Evolutionary conservation across 1,140 invertebrate species (phyloP), one percentile per base, ranked within the genome.

Genomic region (Papilio polytes): DNA sequence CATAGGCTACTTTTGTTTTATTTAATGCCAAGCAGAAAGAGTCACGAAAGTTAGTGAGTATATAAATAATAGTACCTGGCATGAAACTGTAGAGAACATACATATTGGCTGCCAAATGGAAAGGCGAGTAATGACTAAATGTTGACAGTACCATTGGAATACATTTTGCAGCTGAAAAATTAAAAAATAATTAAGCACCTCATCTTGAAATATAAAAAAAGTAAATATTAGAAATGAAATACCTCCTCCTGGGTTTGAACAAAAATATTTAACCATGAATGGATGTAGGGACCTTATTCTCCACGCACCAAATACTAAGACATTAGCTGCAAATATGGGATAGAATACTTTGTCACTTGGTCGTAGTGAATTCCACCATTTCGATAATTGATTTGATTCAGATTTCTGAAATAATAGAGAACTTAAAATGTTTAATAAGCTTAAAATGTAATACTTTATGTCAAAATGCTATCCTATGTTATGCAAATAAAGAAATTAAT

Each of bases 21-120:
- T n/a, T n/a, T n/a, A n/a, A n/a, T n/a, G n/a, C n/a, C n/a, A n/a
- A n/a, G n/a, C n/a, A n/a, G n/a, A n/a, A n/a, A n/a, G n/a, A n/a
- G n/a, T n/a, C n/a, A n/a, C n/a, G n/a, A n/a, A n/a, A n/a, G n/a
- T n/a, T n/a, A n/a, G n/a, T n/a, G n/a, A 83, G 48, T 51, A 63
- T 73, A 3, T 80, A 77, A 18, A 46, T 56, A 63, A 56, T 66
- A 56, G 87, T 91, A 96, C 96, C 96, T 94, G 95, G 95, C 94
- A 96, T 96, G 86, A 97, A 99, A 87, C 97, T 99, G 89, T 98
- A 97, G 26, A 99, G 94, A 26, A 99, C 99, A 95, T 98, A 99
- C 99, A 99, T 99, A 95, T 99, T 99, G 53, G 97, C 96, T 87
- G 96, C 96, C 74, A 99, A 96, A 95, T 99, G 99, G 70, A 98